phyloP scores from a whole-genome alignment of 2,888 invertebrate species.

The Zaprionus bogoriensis region DNA sequence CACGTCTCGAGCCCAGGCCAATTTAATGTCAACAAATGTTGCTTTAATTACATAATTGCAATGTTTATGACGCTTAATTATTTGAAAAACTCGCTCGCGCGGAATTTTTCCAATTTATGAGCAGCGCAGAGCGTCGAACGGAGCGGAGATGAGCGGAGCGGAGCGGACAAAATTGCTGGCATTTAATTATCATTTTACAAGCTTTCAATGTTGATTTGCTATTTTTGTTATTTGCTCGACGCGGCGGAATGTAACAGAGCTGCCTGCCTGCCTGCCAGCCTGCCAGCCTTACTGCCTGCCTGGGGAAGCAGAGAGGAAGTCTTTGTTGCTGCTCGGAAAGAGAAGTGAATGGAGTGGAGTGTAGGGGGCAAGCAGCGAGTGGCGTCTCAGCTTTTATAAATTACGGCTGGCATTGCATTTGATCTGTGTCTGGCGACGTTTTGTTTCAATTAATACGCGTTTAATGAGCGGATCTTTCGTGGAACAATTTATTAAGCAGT shows the following conservation, averaged over 20 bases:
- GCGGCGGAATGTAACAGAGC: conserved; percentile 20
- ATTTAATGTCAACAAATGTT: conserved; percentile 31
- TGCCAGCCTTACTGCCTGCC: no score
- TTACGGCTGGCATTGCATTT: conserved; percentile 7
- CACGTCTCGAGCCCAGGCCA: neutral
- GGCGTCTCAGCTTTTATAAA: conserved; percentile 7
- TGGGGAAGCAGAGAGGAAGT: neutral
- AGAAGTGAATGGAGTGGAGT: no score
- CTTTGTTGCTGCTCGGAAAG: no score
- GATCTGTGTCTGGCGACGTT: conserved; percentile 28
- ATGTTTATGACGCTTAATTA: conserved; percentile 37
- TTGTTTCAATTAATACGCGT: conserved; percentile 57
- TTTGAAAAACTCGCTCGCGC: conserved; percentile 21
- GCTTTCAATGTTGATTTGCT: conserved; percentile 43
- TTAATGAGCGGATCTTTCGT: conserved; percentile 32
- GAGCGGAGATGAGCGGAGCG: neutral
- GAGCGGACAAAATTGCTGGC: conserved; percentile 25
- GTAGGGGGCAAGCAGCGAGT: neutral
- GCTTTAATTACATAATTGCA: conserved; percentile 27
- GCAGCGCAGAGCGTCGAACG: neutral
- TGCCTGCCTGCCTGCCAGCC: neutral
- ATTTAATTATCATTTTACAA: conserved; percentile 52
- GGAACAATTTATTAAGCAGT: neutral
- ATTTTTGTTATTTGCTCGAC: conserved; percentile 34
- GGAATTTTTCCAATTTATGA: conserved; percentile 37